These are phyloP conservation scores for Subanguina moxae DNA, from an alignment of 1,140 invertebrate species.

Conservation along the genomic window DNA sequence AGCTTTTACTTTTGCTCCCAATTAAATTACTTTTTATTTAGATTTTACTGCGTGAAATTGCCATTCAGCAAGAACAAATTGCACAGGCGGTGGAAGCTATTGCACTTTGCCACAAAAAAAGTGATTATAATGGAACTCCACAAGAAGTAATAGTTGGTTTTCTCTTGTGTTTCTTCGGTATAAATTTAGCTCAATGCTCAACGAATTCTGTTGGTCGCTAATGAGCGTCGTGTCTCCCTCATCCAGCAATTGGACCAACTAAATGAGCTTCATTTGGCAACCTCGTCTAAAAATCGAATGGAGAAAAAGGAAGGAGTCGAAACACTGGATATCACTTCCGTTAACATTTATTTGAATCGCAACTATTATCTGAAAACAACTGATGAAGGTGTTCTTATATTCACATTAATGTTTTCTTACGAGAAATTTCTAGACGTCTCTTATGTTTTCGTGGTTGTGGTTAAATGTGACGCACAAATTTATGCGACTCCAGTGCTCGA, in stretches of 20 bases:
- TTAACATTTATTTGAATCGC: slow-evolving; percentile 6
- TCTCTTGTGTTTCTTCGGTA: no score
- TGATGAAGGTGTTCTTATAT: background rate
- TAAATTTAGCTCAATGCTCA: slow-evolving; percentile 27
- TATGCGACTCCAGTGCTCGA: slow-evolving; percentile 3
- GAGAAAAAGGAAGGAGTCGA: background rate
- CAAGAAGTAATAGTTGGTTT: slow-evolving; percentile 18
- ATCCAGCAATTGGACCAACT: slow-evolving; percentile 25
- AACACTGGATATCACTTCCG: background rate
- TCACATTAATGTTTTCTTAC: background rate
- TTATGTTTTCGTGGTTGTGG: background rate
- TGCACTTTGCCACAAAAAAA: slow-evolving; percentile 23
- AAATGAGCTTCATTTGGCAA: slow-evolving; percentile 11
- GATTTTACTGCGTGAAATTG: slow-evolving; percentile 3
- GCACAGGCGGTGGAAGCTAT: slow-evolving; percentile 20
- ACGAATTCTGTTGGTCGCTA: slow-evolving; percentile 22
- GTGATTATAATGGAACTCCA: slow-evolving; percentile 21
- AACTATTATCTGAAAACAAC: slow-evolving; percentile 9
- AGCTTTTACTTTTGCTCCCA: no score
- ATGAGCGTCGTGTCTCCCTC: slow-evolving; percentile 23
- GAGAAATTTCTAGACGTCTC: background rate
- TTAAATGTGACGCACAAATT: slow-evolving; percentile 1
- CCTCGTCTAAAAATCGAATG: background rate
- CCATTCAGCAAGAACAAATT: slow-evolving; percentile 14
- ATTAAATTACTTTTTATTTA: background rate